phyloP scores from a whole-genome alignment of 1,140 invertebrate species.

The Mizuhopecten yessoensis region DNA sequence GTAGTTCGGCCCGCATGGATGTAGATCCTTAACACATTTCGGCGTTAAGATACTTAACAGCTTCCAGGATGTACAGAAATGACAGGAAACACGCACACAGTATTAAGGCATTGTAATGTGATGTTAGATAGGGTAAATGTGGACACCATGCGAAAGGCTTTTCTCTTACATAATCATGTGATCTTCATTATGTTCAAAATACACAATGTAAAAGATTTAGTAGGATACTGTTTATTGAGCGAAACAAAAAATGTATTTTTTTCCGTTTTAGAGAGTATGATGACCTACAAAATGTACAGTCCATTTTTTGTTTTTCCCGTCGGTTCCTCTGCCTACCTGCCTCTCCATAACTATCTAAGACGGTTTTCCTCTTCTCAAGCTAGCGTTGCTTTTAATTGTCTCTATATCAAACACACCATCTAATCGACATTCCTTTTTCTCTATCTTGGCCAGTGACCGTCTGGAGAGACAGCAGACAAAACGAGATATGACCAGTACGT shows the following conservation, averaged over 20 bases:
- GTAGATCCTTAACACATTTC: constrained; percentile 38
- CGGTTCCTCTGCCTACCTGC: neutral
- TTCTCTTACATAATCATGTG: too few relatives aligned
- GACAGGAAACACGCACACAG: neutral
- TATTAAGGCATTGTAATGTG: neutral
- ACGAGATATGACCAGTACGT: neutral
- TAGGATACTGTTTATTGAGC: too few relatives aligned
- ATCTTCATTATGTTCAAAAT: too few relatives aligned
- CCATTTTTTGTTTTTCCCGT: too few relatives aligned
- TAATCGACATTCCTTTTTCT: constrained; percentile 13
- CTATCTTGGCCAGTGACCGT: neutral
- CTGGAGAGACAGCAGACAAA: neutral
- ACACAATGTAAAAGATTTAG: too few relatives aligned
- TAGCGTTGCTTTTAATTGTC: neutral
- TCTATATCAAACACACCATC: neutral
- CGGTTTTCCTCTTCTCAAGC: neutral
- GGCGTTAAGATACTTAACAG: neutral
- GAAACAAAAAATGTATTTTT: too few relatives aligned
- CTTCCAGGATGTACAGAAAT: neutral
- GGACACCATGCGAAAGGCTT: too few relatives aligned
- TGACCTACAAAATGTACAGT: too few relatives aligned
- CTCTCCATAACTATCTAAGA: neutral
- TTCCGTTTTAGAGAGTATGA: too few relatives aligned
- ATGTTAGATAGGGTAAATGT: neutral
- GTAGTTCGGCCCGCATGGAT: neutral